A percentile compares a stretch with the other conserved stretches of the same genome.
These are phyloP conservation scores for Neotoxoptera formosana DNA, from an alignment of 1,140 invertebrate genomes.

Conservation along the genomic window DNA sequence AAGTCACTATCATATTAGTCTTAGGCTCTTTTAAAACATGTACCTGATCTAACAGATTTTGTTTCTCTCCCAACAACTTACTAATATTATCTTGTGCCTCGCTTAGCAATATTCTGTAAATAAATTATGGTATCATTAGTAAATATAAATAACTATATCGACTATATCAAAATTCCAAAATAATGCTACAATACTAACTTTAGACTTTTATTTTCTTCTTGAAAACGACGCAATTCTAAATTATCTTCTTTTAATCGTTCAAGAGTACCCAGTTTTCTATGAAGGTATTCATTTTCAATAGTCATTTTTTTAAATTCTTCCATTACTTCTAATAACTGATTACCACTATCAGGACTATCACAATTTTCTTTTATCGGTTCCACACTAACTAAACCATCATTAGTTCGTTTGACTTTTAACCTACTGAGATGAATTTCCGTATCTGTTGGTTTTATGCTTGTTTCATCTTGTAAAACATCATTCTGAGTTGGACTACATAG, in stretches of 20 bases:
- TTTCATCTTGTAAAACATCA: conserved; percentile 27
- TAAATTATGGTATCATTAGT: neutral
- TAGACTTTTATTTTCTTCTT: conserved; percentile 72
- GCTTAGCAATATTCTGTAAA: conserved; percentile 66
- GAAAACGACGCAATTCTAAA: conserved; percentile 67
- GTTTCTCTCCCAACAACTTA: conserved; percentile 75
- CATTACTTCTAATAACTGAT: conserved; percentile 20
- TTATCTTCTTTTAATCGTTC: conserved; percentile 73
- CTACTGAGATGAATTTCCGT: conserved; percentile 64
- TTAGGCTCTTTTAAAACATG: conserved; percentile 65
- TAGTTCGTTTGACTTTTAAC: conserved; percentile 73
- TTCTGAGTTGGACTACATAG: neutral
- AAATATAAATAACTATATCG: neutral
- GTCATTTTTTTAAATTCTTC: conserved; percentile 57
- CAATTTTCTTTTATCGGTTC: conserved; percentile 65
- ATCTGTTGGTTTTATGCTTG: conserved; percentile 27
- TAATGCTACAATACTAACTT: conserved; percentile 61
- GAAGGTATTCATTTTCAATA: conserved; percentile 72
- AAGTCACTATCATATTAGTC: conserved; percentile 64
- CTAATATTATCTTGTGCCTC: conserved; percentile 77
- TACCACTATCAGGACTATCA: neutral
- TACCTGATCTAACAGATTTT: conserved; percentile 70
- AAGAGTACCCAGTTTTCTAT: conserved; percentile 68
- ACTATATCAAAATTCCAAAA: neutral
- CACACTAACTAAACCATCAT: conserved; percentile 76